A percentile compares a stretch with the other conserved stretches of the same genome.
Evolutionary conservation across 2,888 invertebrate genomes (phyloP).

Genomic region (Orthosia incerta): DNA sequence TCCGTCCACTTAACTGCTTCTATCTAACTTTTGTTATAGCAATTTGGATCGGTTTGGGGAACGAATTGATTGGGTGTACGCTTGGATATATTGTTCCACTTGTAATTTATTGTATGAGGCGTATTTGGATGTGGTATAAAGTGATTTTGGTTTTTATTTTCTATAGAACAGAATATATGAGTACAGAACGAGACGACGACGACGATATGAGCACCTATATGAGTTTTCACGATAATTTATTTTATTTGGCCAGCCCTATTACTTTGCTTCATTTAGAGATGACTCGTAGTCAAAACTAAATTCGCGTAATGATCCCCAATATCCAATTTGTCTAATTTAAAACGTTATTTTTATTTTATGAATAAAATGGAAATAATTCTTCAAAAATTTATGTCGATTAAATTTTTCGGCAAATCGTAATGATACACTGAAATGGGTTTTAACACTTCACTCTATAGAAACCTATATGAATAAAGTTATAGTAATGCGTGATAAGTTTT

Average conservation of each 20-base stretch:
- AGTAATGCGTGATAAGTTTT: constrained; percentile 1
- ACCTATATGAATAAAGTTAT: neutral
- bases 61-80: constrained; percentile 74
- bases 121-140: constrained; percentile 26
- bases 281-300: neutral
- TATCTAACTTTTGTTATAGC: constrained; percentile 74
- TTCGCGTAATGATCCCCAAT: neutral
- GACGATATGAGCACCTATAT: neutral
- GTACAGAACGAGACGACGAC: no score
- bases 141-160: constrained; percentile 9
- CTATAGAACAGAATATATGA: neutral
- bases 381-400: neutral
- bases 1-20: constrained; percentile 71
- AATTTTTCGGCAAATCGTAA: neutral
- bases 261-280: neutral
- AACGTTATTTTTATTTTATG: neutral
- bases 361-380: neutral
- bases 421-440: neutral
- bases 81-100: constrained; percentile 64
- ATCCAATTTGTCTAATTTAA: neutral
- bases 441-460: neutral
- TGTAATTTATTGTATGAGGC: constrained; percentile 59
- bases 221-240: neutral
- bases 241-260: neutral
- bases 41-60: constrained; percentile 72